Conservation (phyloP, 2,113 vertebrate species). For the Nicator chloris region DNA sequence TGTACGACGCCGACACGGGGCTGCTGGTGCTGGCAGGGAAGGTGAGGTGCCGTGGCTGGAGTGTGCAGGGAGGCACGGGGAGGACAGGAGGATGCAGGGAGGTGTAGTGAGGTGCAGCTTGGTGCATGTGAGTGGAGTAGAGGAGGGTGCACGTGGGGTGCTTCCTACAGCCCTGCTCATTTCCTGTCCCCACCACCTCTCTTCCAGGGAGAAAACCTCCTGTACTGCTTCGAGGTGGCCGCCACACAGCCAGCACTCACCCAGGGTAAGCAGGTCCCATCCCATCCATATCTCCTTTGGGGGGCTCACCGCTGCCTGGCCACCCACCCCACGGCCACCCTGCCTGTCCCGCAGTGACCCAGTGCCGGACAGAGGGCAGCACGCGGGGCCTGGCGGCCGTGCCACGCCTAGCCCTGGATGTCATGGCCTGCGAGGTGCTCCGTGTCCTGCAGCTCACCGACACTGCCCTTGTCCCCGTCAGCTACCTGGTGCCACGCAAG, state of each 20-base stretch:
- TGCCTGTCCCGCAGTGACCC: constrained; percentile 75
- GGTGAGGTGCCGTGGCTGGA: constrained; percentile 59
- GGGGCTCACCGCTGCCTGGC: background rate
- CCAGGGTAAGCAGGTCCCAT: constrained; percentile 74
- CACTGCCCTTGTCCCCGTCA: constrained; percentile 83
- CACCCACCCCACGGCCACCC: background rate
- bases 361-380: constrained; percentile 80
- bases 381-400: constrained; percentile 77
- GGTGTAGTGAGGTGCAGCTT: background rate
- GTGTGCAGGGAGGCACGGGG: background rate
- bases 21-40: constrained; percentile 86
- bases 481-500: constrained; percentile 91
- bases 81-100: background rate
- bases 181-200: background rate
- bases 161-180: background rate
- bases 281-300: accelerated
- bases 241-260: constrained; percentile 74
- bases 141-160: too few relatives aligned
- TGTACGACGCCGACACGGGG: constrained; percentile 85
- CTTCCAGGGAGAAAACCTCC: constrained; percentile 82
- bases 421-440: constrained; percentile 88
- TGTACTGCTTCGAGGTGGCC: constrained; percentile 86
- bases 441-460: constrained; percentile 88
- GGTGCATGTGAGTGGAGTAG: too few relatives aligned
- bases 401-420: constrained; percentile 82